These are phyloP conservation scores for Irena cyanogastra DNA, from an alignment of 2,113 vertebrate genomes.

Conservation along the genomic window DNA sequence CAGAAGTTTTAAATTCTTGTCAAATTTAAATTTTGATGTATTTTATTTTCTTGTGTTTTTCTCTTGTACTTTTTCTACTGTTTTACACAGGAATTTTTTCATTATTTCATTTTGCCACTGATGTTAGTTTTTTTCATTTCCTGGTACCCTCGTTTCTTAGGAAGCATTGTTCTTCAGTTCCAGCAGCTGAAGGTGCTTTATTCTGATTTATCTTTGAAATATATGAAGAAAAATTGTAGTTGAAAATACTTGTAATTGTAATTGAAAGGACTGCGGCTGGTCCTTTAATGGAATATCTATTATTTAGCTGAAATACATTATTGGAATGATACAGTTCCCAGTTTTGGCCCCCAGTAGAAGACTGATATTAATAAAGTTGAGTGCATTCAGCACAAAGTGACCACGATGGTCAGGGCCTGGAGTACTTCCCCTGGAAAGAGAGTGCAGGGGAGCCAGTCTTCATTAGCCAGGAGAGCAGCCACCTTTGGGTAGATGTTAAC, in stretches of 20 bases:
- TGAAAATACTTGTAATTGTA: not conserved
- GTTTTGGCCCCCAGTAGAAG: not conserved
- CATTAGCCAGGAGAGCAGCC: not conserved
- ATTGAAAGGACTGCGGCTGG: not conserved
- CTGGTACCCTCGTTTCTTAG: not conserved
- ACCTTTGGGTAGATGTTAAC: not conserved
- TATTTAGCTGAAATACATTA: not conserved
- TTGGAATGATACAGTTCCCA: not conserved
- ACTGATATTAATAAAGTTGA: not conserved
- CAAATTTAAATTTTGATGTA: not conserved
- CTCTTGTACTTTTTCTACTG: not conserved
- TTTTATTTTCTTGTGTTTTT: not conserved
- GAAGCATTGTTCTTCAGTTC: not conserved
- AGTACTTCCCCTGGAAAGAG: not conserved
- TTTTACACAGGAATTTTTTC: not conserved
- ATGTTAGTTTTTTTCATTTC: not conserved
- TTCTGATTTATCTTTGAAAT: not conserved
- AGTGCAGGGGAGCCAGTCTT: not conserved
- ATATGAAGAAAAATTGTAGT: not conserved
- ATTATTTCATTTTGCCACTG: not conserved
- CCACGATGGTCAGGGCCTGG: not conserved
- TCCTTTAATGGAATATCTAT: not conserved
- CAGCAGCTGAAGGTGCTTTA: not conserved
- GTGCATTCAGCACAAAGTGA: not conserved
- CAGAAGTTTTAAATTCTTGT: not conserved